Conservation (phyloP, 2,888 invertebrate genomes). For the Zonitis immaculata region DNA sequence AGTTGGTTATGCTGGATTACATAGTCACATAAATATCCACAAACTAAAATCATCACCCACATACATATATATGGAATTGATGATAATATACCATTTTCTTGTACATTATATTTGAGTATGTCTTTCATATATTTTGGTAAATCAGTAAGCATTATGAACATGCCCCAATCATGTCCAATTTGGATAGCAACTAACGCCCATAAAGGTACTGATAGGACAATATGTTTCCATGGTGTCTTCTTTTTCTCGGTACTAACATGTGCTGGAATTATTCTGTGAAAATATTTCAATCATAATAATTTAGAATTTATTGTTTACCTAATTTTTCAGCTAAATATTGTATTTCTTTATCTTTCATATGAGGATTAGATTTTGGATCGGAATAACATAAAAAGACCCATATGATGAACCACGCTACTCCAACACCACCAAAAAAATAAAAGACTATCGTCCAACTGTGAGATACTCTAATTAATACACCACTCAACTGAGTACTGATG, state of each 20-base stretch:
- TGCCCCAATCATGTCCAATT: slow-evolving; percentile 66
- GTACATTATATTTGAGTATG: slow-evolving; percentile 60
- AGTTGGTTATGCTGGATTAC: slow-evolving; percentile 56
- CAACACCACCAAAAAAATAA: slow-evolving; percentile 73
- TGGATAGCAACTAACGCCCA: slow-evolving; percentile 74
- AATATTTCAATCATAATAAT: too few species aligned
- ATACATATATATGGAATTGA: slow-evolving; percentile 61
- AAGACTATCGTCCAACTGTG: slow-evolving; percentile 73
- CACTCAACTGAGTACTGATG: slow-evolving; percentile 62
- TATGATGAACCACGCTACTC: slow-evolving; percentile 63
- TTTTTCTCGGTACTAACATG: slow-evolving; percentile 30
- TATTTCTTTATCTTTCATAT: slow-evolving; percentile 66
- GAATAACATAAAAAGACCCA: slow-evolving; percentile 50
- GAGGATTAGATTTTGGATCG: slow-evolving; percentile 63
- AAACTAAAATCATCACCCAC: slow-evolving; percentile 57
- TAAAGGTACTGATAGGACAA: slow-evolving; percentile 64
- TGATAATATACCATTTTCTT: slow-evolving; percentile 58
- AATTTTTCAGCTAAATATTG: slow-evolving; percentile 63
- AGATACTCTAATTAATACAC: slow-evolving; percentile 61
- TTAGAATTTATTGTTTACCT: slow-evolving; percentile 41
- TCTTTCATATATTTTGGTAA: slow-evolving; percentile 60
- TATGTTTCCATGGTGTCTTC: slow-evolving; percentile 66
- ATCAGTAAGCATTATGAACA: slow-evolving; percentile 67
- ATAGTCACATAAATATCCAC: slow-evolving; percentile 64
- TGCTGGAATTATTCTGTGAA: slow-evolving; percentile 12